Evolutionary conservation across 92 coral and sea anemone genomes (phyloP).

Genomic region (Actinostola sp.): DNA sequence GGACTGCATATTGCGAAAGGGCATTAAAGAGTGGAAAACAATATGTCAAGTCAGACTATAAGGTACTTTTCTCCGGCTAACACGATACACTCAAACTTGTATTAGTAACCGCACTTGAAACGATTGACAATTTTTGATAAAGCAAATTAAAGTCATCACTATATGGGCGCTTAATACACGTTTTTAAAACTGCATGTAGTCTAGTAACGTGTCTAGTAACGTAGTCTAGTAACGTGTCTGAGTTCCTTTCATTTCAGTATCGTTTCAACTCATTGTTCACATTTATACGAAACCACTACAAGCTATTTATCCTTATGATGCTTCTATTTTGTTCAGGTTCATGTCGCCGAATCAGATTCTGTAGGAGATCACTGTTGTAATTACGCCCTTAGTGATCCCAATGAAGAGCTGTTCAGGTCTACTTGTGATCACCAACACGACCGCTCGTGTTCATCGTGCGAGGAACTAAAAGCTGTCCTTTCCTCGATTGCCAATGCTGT

Average conservation of each 20-base stretch:
- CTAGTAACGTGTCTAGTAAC: not conserved
- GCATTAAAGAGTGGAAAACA: not conserved
- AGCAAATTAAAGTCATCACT: too few relatives aligned
- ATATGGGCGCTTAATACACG: too few relatives aligned
- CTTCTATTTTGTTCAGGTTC: constrained; percentile 32
- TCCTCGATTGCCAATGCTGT: constrained; percentile 26
- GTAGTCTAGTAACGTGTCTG: too few relatives aligned
- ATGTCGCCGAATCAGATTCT: constrained; percentile 18
- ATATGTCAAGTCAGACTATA: not conserved
- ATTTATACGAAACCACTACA: too few relatives aligned
- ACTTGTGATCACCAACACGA: constrained; percentile 50
- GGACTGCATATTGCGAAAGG: not conserved
- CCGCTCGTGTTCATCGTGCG: constrained; percentile 47
- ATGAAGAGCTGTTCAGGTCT: constrained; percentile 15
- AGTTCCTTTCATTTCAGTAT: too few relatives aligned
- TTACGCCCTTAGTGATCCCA: constrained; percentile 56
- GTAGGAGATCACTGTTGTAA: constrained; percentile 50
- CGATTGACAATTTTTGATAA: too few relatives aligned
- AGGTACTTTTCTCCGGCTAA: not conserved
- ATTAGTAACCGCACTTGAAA: too few relatives aligned
- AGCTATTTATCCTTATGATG: not conserved
- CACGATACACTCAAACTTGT: too few relatives aligned
- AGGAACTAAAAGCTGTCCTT: constrained; percentile 39
- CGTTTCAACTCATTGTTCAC: too few relatives aligned
- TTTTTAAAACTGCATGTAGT: too few relatives aligned